Conservation (phyloP, 2,797 vertebrate species). For the Clarias pachynema region DNA sequence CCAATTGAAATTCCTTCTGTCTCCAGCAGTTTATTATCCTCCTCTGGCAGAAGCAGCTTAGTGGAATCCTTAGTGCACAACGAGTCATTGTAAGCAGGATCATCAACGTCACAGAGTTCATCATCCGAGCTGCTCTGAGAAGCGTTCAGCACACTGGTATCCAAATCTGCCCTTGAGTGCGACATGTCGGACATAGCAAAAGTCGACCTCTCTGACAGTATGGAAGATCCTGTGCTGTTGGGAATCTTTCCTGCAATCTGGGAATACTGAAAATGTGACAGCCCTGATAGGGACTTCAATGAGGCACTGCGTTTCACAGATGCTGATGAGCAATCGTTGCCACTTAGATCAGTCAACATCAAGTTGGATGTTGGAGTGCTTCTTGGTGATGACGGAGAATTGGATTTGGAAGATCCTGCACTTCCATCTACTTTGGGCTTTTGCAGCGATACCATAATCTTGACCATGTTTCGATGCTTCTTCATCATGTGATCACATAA, state of each 20-base stretch:
- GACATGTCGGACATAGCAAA: constrained; percentile 83
- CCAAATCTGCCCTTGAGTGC: constrained; percentile 80
- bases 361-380: constrained; percentile 81
- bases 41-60: constrained; percentile 91
- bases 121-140: constrained; percentile 91
- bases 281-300: constrained; percentile 77
- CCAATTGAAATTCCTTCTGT: constrained; percentile 96
- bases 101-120: constrained; percentile 90
- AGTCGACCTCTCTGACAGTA: constrained; percentile 86
- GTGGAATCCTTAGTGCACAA: constrained; percentile 82
- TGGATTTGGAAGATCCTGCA: constrained; percentile 77
- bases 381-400: constrained; percentile 78
- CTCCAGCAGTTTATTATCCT: constrained; percentile 94
- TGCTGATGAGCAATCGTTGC: constrained; percentile 74
- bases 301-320: constrained; percentile 70
- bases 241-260: constrained; percentile 85
- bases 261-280: constrained; percentile 84
- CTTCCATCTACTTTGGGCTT: constrained; percentile 81
- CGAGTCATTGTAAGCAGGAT: constrained; percentile 85
- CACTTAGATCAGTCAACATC: constrained; percentile 72
- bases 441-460: constrained; percentile 85
- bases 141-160: constrained; percentile 86
- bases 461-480: constrained; percentile 94
- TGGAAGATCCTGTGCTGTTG: constrained; percentile 87
- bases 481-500: constrained; percentile 97